Evolutionary conservation across 2,888 invertebrate genomes (phyloP).

Genomic region (Hyalella azteca): DNA sequence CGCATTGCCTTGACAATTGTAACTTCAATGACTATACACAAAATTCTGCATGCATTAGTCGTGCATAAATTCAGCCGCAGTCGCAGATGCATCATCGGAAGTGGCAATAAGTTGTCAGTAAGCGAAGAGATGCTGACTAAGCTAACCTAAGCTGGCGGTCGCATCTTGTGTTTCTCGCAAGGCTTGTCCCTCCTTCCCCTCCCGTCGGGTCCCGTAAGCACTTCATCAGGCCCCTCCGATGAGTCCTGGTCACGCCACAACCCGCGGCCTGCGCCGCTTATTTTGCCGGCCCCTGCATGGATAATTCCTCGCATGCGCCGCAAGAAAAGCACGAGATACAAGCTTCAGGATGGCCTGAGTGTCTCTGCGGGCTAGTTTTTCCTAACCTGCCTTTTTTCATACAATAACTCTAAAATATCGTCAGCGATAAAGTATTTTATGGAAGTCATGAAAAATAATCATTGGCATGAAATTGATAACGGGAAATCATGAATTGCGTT

Average conservation of each 20-base stretch:
- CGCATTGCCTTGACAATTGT: too few relatives aligned
- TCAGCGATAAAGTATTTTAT: too few relatives aligned
- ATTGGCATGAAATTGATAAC: too few relatives aligned
- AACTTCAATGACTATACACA: too few relatives aligned
- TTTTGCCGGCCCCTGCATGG: neutral
- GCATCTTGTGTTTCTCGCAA: neutral
- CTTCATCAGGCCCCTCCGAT: neutral
- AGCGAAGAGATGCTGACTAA: neutral
- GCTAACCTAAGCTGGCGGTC: neutral
- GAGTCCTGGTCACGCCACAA: neutral
- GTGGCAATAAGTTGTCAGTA: neutral
- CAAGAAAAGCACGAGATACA: neutral
- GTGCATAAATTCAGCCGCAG: neutral
- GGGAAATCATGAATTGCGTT: too few relatives aligned
- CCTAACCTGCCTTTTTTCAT: too few relatives aligned
- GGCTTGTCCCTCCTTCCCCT: neutral
- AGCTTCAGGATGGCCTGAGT: neutral
- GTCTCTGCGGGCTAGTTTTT: too few relatives aligned
- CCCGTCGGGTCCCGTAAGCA: neutral
- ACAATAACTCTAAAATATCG: too few relatives aligned
- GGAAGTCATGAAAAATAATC: too few relatives aligned
- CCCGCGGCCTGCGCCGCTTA: neutral
- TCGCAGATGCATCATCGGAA: neutral
- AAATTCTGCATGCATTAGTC: too few relatives aligned
- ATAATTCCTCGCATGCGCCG: neutral